Conservation (phyloP, 2,113 vertebrate species). For the Cryptotis parvus region DNA sequence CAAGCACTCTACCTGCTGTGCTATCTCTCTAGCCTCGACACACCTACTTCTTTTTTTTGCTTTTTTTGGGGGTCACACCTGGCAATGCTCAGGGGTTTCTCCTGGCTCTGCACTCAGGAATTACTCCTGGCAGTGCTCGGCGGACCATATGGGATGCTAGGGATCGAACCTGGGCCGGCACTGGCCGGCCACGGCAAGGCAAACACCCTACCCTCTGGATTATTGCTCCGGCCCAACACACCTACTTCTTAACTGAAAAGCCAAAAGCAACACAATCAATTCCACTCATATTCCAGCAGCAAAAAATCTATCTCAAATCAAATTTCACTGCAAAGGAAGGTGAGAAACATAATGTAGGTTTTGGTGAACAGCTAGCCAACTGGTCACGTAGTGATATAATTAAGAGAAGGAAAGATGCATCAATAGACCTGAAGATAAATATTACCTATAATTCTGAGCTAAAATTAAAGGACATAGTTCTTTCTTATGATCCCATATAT, state of each 20-base stretch:
- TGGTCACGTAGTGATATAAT: neutral
- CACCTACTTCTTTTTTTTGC: neutral
- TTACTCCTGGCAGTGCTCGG: no score
- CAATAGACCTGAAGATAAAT: slow-evolving; percentile 8
- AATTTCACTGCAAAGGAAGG: neutral
- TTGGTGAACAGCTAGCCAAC: neutral
- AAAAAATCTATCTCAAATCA: neutral
- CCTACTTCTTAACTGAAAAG: neutral
- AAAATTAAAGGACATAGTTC: neutral
- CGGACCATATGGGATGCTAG: no score
- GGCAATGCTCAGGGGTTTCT: no score
- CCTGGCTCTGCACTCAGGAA: no score
- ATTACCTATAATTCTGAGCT: neutral
- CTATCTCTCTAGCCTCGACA: no score
- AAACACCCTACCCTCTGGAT: no score
- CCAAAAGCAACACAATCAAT: neutral
- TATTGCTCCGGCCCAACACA: no score
- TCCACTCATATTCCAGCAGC: neutral
- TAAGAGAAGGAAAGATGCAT: slow-evolving; percentile 1
- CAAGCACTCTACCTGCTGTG: no score
- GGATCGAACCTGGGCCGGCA: no score
- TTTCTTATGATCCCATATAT: neutral
- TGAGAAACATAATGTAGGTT: neutral
- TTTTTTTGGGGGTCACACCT: no score
- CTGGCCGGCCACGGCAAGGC: no score